Percentiles rank a stretch among this genome's conserved stretches.
These are phyloP conservation scores for Octopus bimaculoides DNA, from an alignment of 1,140 invertebrate species.

Conservation along the genomic window DNA sequence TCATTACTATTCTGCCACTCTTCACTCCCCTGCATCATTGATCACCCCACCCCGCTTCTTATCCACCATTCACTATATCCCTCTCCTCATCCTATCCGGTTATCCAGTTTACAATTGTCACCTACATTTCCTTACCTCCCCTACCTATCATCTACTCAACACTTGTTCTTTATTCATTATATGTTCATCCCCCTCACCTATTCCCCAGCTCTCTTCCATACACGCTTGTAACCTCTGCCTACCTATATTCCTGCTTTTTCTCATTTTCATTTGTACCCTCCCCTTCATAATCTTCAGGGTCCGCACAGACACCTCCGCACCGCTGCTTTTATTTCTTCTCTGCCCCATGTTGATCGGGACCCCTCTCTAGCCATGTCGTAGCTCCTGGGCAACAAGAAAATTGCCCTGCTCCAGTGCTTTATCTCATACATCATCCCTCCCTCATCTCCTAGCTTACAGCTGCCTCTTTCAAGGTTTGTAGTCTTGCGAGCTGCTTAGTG, in stretches of 20 bases:
- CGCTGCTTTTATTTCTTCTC: too few species aligned
- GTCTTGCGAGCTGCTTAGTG: too few species aligned
- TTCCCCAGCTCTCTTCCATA: neutral
- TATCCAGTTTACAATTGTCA: neutral
- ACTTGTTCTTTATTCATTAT: neutral
- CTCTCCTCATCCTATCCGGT: neutral
- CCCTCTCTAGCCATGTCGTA: too few species aligned
- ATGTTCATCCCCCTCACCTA: neutral
- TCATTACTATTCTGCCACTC: neutral
- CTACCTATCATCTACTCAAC: neutral
- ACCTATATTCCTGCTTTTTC: neutral
- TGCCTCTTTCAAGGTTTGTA: too few species aligned
- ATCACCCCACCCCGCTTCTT: neutral
- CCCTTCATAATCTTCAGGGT: constrained; percentile 11
- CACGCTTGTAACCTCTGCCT: neutral
- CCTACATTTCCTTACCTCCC: neutral
- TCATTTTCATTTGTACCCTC: neutral
- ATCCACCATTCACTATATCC: neutral
- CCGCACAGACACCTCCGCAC: too few species aligned
- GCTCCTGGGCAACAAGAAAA: too few species aligned
- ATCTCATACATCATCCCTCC: too few species aligned
- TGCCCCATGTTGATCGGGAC: too few species aligned
- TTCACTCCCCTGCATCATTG: neutral
- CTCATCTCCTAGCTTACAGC: too few species aligned
- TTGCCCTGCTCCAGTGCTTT: too few species aligned